Percentiles rank a stretch among this genome's conserved stretches.
These are phyloP conservation scores for Carassius auratus DNA, from an alignment of 2,113 vertebrate genomes.

Conservation along the genomic window DNA sequence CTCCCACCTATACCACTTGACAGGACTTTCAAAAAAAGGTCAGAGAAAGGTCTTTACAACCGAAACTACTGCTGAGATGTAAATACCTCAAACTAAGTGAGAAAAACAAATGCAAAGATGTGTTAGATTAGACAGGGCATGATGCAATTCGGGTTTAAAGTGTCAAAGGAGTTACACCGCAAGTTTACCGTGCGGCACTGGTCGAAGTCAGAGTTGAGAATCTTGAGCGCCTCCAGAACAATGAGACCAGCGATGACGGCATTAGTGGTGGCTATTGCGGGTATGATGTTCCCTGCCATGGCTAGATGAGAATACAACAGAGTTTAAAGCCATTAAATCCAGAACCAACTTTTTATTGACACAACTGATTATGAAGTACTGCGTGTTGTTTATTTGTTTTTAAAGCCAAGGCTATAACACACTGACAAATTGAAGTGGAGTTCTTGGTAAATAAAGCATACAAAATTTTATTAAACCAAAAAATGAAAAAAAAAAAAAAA, in stretches of 20 bases:
- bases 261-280: conserved; percentile 98
- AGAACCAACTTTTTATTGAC: background rate
- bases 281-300: conserved; percentile 99
- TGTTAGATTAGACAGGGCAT: background rate
- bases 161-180: background rate
- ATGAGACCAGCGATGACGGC: conserved; percentile 96
- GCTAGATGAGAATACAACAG: conserved; percentile 72
- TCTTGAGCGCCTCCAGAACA: conserved; percentile 92
- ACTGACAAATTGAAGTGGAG: background rate
- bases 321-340: background rate
- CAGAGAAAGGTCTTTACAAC: background rate
- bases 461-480: background rate
- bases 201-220: conserved; percentile 90
- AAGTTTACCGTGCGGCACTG: conserved; percentile 90
- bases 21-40: background rate
- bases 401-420: background rate
- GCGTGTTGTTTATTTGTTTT: background rate
- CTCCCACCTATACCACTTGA: background rate
- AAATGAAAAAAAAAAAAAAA: too few species aligned
- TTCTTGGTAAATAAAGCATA: background rate
- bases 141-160: background rate
- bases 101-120: background rate
- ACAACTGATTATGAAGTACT: background rate
- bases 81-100: background rate
- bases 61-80: background rate